Conservation (phyloP, 2,888 invertebrate species). For the Hartigia nigra region DNA sequence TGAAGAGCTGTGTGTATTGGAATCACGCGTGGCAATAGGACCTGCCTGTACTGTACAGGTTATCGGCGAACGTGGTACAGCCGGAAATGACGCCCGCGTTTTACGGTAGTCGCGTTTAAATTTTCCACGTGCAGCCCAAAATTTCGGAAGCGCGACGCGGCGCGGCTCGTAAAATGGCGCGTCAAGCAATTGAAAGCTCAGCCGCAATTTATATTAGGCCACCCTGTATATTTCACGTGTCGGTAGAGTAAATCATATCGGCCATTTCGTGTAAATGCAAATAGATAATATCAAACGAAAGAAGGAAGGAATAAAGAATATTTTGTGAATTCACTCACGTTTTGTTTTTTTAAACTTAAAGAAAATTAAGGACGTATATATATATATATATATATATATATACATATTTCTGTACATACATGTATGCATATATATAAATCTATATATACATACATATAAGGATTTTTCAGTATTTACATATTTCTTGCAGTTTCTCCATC, state of each 20-base stretch:
- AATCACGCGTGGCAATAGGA: not conserved
- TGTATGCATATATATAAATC: no score
- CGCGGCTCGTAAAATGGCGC: slow-evolving; percentile 36
- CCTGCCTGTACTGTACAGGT: slow-evolving; percentile 13
- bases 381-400: no score
- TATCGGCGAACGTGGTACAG: slow-evolving; percentile 16
- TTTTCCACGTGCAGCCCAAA: not conserved
- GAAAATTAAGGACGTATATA: no score
- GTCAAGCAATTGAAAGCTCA: slow-evolving; percentile 42
- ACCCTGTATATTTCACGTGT: not conserved
- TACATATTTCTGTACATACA: no score
- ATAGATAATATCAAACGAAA: not conserved
- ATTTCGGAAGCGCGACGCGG: not conserved
- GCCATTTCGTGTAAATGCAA: not conserved
- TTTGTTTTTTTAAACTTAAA: no score
- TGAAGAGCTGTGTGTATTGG: not conserved
- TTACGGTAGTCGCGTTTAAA: slow-evolving; percentile 1
- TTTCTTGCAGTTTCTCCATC: not conserved
- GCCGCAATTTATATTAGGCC: slow-evolving; percentile 34
- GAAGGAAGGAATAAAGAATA: no score
- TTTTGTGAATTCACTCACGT: no score
- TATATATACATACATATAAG: no score
- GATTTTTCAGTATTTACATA: not conserved
- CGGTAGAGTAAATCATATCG: not conserved
- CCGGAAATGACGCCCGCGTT: not conserved